Evolutionary conservation across 2,888 invertebrate genomes (phyloP).

Genomic region (Linnaemya vulpina): DNA sequence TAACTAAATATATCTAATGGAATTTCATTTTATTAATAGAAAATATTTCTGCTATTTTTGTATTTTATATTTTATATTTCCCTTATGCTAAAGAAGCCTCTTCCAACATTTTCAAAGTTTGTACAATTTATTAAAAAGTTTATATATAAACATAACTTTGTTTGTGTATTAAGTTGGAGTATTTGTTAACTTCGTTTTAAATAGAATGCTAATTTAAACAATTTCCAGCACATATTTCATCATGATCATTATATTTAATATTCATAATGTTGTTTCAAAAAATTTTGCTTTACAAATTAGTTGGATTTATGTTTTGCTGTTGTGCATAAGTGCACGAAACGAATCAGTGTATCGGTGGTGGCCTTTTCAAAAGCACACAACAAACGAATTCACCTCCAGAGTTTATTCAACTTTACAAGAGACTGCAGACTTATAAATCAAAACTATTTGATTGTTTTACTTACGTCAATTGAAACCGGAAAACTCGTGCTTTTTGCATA

Average conservation of each 20-base stretch:
- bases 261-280: slow-evolving; percentile 18
- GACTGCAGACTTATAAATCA: not conserved
- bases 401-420: slow-evolving; percentile 37
- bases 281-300: not conserved
- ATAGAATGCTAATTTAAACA: not conserved
- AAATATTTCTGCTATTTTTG: not conserved
- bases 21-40: slow-evolving; percentile 4
- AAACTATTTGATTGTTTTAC: slow-evolving; percentile 9
- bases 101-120: not conserved
- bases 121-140: not conserved
- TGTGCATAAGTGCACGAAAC: not conserved
- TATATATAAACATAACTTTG: not conserved
- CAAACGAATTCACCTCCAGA: slow-evolving; percentile 35
- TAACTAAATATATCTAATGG: slow-evolving; percentile 12
- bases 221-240: not conserved
- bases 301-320: slow-evolving; percentile 6
- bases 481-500: not conserved
- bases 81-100: slow-evolving; percentile 2
- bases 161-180: not conserved
- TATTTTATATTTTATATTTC: not conserved
- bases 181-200: slow-evolving; percentile 9
- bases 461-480: not conserved
- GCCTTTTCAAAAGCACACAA: not conserved
- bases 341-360: not conserved
- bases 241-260: slow-evolving; percentile 5